Evolutionary conservation across 2,888 invertebrate genomes (phyloP).

Genomic region (Sussaba pulchella): DNA sequence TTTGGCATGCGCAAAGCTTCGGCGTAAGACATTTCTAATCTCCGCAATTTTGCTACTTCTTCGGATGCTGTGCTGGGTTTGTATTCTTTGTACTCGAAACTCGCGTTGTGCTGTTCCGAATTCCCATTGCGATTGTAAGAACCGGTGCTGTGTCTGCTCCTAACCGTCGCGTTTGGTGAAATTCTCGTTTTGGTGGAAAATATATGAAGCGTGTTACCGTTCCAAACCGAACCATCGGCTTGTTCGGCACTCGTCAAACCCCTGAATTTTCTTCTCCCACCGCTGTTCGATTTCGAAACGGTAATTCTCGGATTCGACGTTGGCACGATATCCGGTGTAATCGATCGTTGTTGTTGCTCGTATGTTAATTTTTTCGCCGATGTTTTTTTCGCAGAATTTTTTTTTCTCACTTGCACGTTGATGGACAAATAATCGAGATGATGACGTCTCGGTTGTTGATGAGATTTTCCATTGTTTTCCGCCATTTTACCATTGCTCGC

Average conservation of each 20-base stretch:
- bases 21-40: conserved; percentile 93
- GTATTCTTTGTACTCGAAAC: conserved; percentile 83
- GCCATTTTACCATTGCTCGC: conserved; percentile 28
- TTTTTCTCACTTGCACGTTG: conserved; percentile 85
- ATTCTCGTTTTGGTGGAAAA: conserved; percentile 84
- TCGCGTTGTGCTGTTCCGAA: conserved; percentile 79
- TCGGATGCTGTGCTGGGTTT: conserved; percentile 91
- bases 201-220: conserved; percentile 90
- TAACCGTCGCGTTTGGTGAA: conserved; percentile 83
- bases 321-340: conserved; percentile 84
- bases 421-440: conserved; percentile 91
- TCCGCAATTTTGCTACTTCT: conserved; percentile 92
- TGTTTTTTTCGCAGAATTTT: conserved; percentile 89
- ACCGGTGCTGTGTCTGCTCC: conserved; percentile 63
- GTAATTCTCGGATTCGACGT: conserved; percentile 89
- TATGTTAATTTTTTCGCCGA: conserved; percentile 70
- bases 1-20: conserved; percentile 92
- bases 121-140: conserved; percentile 59
- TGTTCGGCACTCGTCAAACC: conserved; percentile 84
- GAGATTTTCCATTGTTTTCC: conserved; percentile 69
- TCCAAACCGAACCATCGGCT: conserved; percentile 86
- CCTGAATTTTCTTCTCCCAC: conserved; percentile 86
- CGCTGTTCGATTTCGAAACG: conserved; percentile 85
- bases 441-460: conserved; percentile 86
- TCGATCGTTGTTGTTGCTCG: conserved; percentile 66